Evolutionary conservation across 1,140 invertebrate species (phyloP).

Genomic region (Polypedilum pembai): DNA sequence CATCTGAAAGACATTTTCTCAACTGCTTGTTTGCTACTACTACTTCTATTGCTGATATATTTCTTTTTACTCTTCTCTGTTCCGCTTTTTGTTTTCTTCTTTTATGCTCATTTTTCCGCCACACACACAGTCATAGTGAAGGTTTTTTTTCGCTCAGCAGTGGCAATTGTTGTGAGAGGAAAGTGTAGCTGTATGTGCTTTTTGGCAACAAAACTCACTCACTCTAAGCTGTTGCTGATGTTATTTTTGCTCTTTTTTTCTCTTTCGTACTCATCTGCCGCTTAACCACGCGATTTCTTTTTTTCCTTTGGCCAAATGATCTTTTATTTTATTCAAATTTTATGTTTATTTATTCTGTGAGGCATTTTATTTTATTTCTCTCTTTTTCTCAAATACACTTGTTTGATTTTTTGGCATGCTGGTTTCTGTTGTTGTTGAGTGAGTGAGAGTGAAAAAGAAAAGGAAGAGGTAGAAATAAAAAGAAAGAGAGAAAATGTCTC

Average conservation of each 20-base stretch:
- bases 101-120: background rate
- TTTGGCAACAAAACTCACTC: background rate
- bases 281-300: constrained; percentile 1
- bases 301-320: background rate
- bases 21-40: too few relatives aligned
- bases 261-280: background rate
- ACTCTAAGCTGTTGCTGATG: background rate
- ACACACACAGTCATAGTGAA: background rate
- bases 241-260: background rate
- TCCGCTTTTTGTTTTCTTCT: constrained; percentile 5
- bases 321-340: background rate
- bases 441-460: too few relatives aligned
- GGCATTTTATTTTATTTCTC: too few relatives aligned
- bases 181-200: background rate
- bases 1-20: constrained; percentile 5
- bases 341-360: too few relatives aligned
- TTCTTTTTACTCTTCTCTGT: constrained; percentile 4
- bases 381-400: too few relatives aligned
- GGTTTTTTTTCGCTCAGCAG: background rate
- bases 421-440: too few relatives aligned
- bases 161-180: background rate
- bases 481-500: too few relatives aligned
- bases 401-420: too few relatives aligned
- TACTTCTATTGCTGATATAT: background rate
- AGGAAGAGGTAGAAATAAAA: too few relatives aligned